Evolutionary conservation across 2,797 vertebrate species (phyloP), one percentile per base, ranked within the genome.

Genomic region (Melanotaenia maccullochi): DNA sequence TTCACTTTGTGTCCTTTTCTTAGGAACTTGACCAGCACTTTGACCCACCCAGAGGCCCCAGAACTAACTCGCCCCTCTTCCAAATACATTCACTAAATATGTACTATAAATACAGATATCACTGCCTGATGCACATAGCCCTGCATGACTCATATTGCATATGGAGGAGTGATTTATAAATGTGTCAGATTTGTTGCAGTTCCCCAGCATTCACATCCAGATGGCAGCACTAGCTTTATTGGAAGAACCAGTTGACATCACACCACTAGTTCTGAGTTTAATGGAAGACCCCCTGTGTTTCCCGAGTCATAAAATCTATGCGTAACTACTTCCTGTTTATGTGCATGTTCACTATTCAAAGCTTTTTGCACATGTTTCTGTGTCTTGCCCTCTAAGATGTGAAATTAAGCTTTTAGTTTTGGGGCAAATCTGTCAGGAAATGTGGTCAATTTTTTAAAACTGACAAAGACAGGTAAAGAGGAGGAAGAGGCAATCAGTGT

Each of bases 161-260:
- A 18, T 54, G 24, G 1, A 30, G 3, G 0, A 24, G n/a, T 32
- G 2, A 30, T 32, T 60, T 52, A 2, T 33, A 13, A 13, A 28
- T 60, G 3, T 18, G 5, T 16, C 4, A 25, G 30, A 54, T 28
- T 1, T 11, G 22, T 24, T 55, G 64, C 51, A 24, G 28, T 62
- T 14, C 1, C 2, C 54, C 18, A 59, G 4, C 36, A 22, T 32
- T 67, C 25, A 79, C 86, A 55, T 0, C 81, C 72, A 88, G 83
- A 33, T 88, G 86, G 79, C 86, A 88, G 86, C 62, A 79, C 11
- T 52, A 70, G 28, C 24, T 47, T n/a, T 47, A 47, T 30, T 47
- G 11, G 32, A 64, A 47, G 44, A 66, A 33, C 16, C 12, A 20
- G 25, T 24, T 38, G 62, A 56, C 32, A 73, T 71, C 25, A 68